phyloP scores from a whole-genome alignment of 2,888 invertebrate genomes.

The Morpho helenor region DNA sequence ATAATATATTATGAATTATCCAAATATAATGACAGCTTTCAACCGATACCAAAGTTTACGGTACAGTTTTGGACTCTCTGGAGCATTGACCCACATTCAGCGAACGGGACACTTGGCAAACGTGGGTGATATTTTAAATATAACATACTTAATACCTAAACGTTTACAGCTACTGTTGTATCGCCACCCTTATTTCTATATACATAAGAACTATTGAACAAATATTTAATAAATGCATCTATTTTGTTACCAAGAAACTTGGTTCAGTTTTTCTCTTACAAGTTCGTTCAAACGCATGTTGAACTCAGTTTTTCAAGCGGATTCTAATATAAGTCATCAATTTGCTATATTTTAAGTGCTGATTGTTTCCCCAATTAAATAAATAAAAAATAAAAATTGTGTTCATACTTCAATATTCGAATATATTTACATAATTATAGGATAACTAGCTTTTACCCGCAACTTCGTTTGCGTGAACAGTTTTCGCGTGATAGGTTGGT shows the following conservation, averaged over 20 bases:
- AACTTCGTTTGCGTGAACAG: too few species aligned
- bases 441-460: too few species aligned
- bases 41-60: constrained; percentile 12
- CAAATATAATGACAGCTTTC: constrained; percentile 9
- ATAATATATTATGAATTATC: constrained; percentile 11
- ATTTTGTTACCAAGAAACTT: constrained; percentile 2
- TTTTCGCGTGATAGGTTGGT: too few species aligned
- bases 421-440: too few species aligned
- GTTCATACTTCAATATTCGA: too few species aligned
- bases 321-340: too few species aligned
- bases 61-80: constrained; percentile 34
- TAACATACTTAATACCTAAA: constrained; percentile 9
- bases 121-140: constrained; percentile 29
- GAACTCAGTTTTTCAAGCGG: too few species aligned
- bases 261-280: constrained; percentile 4
- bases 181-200: background rate
- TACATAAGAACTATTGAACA: background rate
- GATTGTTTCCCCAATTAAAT: too few species aligned
- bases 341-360: too few species aligned
- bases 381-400: too few species aligned
- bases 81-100: constrained; percentile 72
- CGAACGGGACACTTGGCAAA: constrained; percentile 62
- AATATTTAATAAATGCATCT: background rate
- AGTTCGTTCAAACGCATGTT: too few species aligned
- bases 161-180: background rate